phyloP scores from a whole-genome alignment of 2,888 invertebrate genomes.

The Neoaliturus tenellus region DNA sequence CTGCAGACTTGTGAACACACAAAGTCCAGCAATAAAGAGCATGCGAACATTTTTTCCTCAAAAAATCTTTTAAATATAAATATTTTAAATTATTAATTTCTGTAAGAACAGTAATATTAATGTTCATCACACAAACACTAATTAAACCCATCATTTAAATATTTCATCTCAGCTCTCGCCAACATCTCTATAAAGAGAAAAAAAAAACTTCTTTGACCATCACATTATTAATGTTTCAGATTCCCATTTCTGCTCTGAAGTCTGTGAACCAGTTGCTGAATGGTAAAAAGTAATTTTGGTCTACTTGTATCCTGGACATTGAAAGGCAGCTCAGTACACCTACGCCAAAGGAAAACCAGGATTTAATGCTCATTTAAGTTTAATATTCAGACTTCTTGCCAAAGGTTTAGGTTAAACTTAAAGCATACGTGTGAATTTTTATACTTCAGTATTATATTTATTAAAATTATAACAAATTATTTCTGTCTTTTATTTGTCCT shows the following conservation, averaged over 20 bases:
- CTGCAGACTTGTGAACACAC: too few species aligned
- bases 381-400: background rate
- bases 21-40: too few species aligned
- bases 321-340: background rate
- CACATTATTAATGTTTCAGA: slow-evolving; percentile 65
- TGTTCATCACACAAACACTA: too few species aligned
- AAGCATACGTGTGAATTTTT: background rate
- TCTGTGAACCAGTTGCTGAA: slow-evolving; percentile 67
- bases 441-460: background rate
- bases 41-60: too few species aligned
- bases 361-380: background rate
- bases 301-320: background rate
- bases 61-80: too few species aligned
- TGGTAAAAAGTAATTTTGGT: slow-evolving; percentile 59
- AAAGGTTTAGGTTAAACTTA: background rate
- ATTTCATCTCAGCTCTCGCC: too few species aligned
- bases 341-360: background rate
- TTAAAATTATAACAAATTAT: background rate
- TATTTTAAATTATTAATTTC: too few species aligned
- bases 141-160: too few species aligned
- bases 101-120: too few species aligned
- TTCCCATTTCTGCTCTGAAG: slow-evolving; percentile 67
- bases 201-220: too few species aligned
- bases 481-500: background rate
- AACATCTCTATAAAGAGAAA: too few species aligned